Percentiles rank a stretch among this genome's conserved stretches.
Conservation (phyloP, 1,140 invertebrate species). For the Drosophila eugracilis region DNA sequence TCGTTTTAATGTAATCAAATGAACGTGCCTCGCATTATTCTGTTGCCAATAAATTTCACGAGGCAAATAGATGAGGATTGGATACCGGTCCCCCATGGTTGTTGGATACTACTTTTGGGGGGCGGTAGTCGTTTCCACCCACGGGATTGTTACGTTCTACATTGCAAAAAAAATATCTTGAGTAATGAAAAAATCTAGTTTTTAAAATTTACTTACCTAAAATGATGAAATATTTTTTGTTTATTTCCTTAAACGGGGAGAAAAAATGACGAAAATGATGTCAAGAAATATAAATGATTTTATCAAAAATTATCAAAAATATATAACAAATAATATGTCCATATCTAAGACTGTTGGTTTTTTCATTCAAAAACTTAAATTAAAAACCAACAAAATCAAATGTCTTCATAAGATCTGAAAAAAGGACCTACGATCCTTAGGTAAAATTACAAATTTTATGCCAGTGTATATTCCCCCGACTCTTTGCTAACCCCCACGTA, state of each 20-base stretch:
- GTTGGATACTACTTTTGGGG: conserved; percentile 33
- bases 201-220: background rate
- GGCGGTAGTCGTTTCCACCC: conserved; percentile 10
- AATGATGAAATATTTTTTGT: background rate
- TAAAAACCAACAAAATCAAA: background rate
- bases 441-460: background rate
- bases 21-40: conserved; percentile 81
- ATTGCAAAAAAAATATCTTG: background rate
- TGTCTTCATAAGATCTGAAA: background rate
- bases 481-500: conserved; percentile 27
- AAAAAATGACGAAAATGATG: too few species aligned
- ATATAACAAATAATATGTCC: too few species aligned
- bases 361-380: too few species aligned
- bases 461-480: conserved; percentile 8
- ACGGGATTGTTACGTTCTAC: background rate
- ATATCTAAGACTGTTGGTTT: too few species aligned
- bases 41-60: conserved; percentile 78
- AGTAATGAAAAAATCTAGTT: background rate
- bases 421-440: too few species aligned
- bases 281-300: too few species aligned
- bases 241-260: too few species aligned
- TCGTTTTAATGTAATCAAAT: conserved; percentile 83
- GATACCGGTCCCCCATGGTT: conserved; percentile 18
- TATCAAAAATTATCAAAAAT: too few species aligned
- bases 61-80: conserved; percentile 69